Evolutionary conservation across 2,797 vertebrate species (phyloP), one percentile per base, ranked within the genome.

Genomic region (Melanotaenia boesemani): DNA sequence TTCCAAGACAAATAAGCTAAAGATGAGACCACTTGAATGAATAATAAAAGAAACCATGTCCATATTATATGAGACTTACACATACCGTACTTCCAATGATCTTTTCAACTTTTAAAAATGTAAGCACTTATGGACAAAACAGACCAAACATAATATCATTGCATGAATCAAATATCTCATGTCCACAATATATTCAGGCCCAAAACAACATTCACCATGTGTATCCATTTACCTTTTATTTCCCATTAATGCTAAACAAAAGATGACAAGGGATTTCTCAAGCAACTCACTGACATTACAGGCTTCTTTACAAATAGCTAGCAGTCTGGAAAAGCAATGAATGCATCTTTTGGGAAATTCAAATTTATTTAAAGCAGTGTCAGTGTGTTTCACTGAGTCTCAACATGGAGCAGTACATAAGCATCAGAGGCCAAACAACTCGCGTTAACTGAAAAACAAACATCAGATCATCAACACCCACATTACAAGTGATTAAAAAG

Each of bases 291-390:
- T 26, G 13, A 62, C 18, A n/a, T 70, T n/a, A 41, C 44, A 52
- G 60, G 22, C 56, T 72, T 11, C 41, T n/a, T 73, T 67, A 73
- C 36, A 75, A 63, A 74, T 63, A 24, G 63, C 55, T 68, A 44
- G 6, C 34, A 24, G 28, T 15, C 50, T 36, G 6, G 55, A 30
- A 15, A 66, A 57, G 13, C 56, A 62, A 36, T 34, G 16, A 54
- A 32, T 37, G 37, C 4, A 20, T 59, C 63, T 44, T 4, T 39
- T 18, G 54, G 18, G n/a, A 58, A 26, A 30, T 37, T 55, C 2
- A 24, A n/a, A 65, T 39, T 44, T 5, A 76, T 4, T 67, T 24
- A 44, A 62, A 70, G 46, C 26, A 28, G 26, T 28, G 26, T 28
- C 57, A n/a, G 54, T 56, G n/a, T 50, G 5, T 34, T 30, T 30